Evolutionary conservation across 2,113 vertebrate species (phyloP).

Genomic region (Pelvicachromis taeniatus): DNA sequence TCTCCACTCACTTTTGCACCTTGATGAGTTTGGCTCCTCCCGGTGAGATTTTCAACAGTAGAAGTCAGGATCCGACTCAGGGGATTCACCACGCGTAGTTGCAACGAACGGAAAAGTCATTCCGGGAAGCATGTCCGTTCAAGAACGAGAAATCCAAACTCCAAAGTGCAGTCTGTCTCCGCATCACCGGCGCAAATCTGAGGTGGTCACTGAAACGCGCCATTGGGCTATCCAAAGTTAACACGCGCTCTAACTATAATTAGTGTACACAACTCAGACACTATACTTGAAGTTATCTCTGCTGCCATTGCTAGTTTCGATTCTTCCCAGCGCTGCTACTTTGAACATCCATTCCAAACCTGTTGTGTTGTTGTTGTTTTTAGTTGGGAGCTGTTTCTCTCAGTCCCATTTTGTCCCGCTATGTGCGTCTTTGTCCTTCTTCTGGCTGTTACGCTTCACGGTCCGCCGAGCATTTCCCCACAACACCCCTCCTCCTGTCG

Average conservation of each 20-base stretch:
- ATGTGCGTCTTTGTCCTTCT: conserved; percentile 68
- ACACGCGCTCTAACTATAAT: neutral
- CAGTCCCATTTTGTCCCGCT: conserved; percentile 38
- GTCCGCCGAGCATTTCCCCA: conserved; percentile 64
- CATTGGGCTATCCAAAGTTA: neutral
- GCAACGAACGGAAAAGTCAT: neutral
- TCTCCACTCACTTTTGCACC: neutral
- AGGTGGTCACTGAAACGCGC: neutral
- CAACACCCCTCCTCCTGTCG: conserved; percentile 59
- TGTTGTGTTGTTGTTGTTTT: neutral
- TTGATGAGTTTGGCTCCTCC: neutral
- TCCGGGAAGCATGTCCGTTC: conserved; percentile 11
- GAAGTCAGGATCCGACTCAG: neutral
- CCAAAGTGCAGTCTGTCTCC: neutral
- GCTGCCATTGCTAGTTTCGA: neutral
- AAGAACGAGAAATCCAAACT: neutral
- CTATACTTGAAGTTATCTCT: neutral
- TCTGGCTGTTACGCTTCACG: conserved; percentile 72
- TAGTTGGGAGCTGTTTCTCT: neutral
- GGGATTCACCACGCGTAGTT: conserved; percentile 19
- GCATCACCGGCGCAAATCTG: neutral
- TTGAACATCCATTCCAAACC: neutral
- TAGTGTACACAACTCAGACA: neutral
- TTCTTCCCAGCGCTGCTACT: neutral
- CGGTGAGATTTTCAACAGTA: neutral